Base-by-base conservation (phyloP, 2,888 invertebrate species). In the Odontocerum albicorne region DNA sequence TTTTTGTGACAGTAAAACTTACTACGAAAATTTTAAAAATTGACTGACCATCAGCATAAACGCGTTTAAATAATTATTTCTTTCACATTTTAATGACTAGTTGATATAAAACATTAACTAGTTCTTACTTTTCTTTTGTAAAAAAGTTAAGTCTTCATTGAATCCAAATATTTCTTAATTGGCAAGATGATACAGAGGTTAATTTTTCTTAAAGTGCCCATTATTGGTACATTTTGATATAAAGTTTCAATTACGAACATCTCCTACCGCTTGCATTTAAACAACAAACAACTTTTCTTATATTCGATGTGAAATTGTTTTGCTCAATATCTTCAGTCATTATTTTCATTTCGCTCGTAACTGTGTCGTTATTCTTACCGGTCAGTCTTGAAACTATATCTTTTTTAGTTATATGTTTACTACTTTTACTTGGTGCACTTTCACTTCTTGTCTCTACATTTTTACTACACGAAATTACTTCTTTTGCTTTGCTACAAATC, bases 221-320 rank as follows among this genome's bases (percentile, higher is more conserved):
- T n/a, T n/a, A n/a, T n/a, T n/a, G n/a, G n/a, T n/a, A n/a, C n/a
- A n/a, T n/a, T n/a, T n/a, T n/a, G n/a, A n/a, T n/a, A n/a, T n/a
- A n/a, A n/a, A n/a, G n/a, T n/a, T n/a, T n/a, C n/a, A n/a, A 49
- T 55, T 60, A 60, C 20, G 60, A 60, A 43, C 60, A 60, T 43
- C 60, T 47, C 42, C 60, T 55, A 31, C 51, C 55, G 46, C 51
- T 50, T 10, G 55, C 55, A 35, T 53, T 60, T 31, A 60, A 49
- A 32, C 60, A 60, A 46, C 60, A 60, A 13, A 60, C 60, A 20
- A 60, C 60, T 50, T 60, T 60, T 43, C 60, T 60, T 45, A 60
- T 58, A 46, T 60, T 60, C 57, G 60, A 57, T 55, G 60, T 60
- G 49, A 60, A 60, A 38, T 60, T 60, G 42, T 58, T 60, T 10